These are phyloP conservation scores for Lates japonicus DNA, from an alignment of 2,797 vertebrate genomes.

Conservation along the genomic window DNA sequence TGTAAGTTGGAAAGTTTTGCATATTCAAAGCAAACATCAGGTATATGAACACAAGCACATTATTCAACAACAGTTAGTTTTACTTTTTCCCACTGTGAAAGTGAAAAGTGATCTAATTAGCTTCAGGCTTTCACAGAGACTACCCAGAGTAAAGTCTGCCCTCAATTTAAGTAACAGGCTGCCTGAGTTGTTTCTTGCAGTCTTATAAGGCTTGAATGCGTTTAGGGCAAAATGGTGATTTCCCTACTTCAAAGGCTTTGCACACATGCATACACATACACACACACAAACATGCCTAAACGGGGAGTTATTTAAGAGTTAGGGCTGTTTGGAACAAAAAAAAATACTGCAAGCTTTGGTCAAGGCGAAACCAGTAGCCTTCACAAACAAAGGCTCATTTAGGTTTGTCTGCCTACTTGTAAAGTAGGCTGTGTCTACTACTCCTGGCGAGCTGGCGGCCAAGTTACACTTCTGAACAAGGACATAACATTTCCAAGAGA, in stretches of 20 bases:
- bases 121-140: slow-evolving; percentile 10
- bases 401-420: not conserved
- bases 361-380: slow-evolving; percentile 4
- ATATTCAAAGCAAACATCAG: not conserved
- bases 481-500: slow-evolving; percentile 16
- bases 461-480: slow-evolving; percentile 25
- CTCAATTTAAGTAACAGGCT: slow-evolving; percentile 31
- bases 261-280: not conserved
- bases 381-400: slow-evolving; percentile 40
- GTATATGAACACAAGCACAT: slow-evolving; percentile 4
- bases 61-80: not conserved
- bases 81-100: not conserved
- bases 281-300: not conserved
- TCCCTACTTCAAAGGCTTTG: slow-evolving; percentile 32
- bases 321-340: not conserved
- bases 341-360: slow-evolving; percentile 16
- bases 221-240: slow-evolving; percentile 17
- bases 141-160: slow-evolving; percentile 14
- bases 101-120: slow-evolving; percentile 33
- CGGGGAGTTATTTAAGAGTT: not conserved
- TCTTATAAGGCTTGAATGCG: slow-evolving; percentile 27
- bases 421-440: slow-evolving; percentile 19
- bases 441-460: slow-evolving; percentile 3
- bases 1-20: not conserved
- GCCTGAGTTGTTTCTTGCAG: slow-evolving; percentile 22